phyloP scores from a whole-genome alignment of 2,113 vertebrate species.

The Hystrix brachyura region DNA sequence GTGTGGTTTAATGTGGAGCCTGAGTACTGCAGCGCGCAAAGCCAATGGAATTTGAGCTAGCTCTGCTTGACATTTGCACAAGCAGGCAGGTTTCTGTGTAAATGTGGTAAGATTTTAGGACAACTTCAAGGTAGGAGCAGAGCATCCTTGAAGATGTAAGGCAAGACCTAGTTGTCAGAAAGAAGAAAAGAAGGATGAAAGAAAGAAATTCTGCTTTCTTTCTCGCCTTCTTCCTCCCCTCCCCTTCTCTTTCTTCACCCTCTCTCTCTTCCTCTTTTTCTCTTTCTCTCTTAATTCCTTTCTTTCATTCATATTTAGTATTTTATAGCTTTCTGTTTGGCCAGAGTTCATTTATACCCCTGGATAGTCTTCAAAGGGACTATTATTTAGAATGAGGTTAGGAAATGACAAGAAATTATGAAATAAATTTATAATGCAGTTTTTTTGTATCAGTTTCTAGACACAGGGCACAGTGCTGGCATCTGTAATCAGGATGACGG shows the following conservation, averaged over 20 bases:
- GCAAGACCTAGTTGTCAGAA: neutral
- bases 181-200: neutral
- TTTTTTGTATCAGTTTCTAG: neutral
- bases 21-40: neutral
- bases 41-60: neutral
- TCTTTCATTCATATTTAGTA: neutral
- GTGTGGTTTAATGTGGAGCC: neutral
- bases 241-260: neutral
- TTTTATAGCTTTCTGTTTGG: neutral
- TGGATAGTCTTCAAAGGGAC: neutral
- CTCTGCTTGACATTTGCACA: neutral
- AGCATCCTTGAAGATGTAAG: too few relatives aligned
- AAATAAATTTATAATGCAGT: neutral
- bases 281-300: accelerated
- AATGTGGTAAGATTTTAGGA: neutral
- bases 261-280: too few relatives aligned
- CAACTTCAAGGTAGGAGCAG: neutral
- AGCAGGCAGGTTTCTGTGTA: neutral
- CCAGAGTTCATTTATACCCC: neutral
- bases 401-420: neutral
- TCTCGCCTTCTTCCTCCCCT: neutral
- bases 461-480: neutral
- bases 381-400: neutral
- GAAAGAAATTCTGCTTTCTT: neutral
- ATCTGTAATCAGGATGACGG: neutral